phyloP scores from a whole-genome alignment of 92 coral and sea anemone genomes.

The Porites rus region DNA sequence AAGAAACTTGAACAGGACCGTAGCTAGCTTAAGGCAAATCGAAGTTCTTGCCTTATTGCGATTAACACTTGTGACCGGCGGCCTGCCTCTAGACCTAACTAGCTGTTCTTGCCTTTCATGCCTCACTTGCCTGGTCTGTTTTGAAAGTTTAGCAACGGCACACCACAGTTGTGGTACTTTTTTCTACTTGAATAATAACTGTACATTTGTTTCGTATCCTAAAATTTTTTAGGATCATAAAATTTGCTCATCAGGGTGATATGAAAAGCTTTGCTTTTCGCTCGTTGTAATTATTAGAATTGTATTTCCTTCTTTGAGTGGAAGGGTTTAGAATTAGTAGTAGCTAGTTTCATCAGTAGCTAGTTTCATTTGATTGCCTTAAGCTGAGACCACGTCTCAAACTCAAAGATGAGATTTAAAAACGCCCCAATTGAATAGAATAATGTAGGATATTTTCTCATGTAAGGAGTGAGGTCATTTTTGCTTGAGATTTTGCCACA shows the following conservation, averaged over 20 bases:
- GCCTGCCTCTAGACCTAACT: no score
- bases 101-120: no score
- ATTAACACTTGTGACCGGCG: no score
- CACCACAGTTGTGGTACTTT: no score
- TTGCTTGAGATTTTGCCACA: not conserved
- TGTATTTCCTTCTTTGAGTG: not conserved
- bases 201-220: constrained; percentile 21
- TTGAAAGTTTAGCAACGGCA: no score
- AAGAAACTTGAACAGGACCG: not conserved
- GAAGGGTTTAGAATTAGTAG: not conserved
- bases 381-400: not conserved
- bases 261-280: not conserved
- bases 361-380: not conserved
- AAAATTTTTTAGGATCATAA: not conserved
- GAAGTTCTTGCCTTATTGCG: no score
- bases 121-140: no score
- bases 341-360: not conserved
- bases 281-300: not conserved
- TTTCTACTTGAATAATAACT: not conserved
- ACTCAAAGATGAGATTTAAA: not conserved
- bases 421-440: not conserved
- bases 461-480: not conserved
- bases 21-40: no score
- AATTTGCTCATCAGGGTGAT: not conserved
- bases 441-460: not conserved